Evolutionary conservation across 2,888 invertebrate species (phyloP).

Genomic region (Temnothorax rugatulus): DNA sequence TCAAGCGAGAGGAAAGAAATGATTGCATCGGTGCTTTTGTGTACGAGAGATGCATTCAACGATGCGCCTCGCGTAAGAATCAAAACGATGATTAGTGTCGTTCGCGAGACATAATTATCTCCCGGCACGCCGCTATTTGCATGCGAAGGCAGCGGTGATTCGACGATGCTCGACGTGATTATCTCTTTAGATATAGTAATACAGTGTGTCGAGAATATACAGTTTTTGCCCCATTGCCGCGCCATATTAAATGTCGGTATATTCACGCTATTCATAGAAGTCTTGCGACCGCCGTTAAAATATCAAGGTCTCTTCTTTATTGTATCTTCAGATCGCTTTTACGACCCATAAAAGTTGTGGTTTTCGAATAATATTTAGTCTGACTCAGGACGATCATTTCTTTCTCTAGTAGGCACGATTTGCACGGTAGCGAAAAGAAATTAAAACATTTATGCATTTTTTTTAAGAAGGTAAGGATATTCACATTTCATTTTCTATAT

Average conservation of each 20-base stretch:
- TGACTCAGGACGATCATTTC: background rate
- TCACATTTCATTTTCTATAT: background rate
- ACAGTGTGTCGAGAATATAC: background rate
- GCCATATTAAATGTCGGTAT: conserved; percentile 29
- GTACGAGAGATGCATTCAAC: background rate
- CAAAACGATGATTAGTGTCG: conserved; percentile 19
- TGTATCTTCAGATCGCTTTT: conserved; percentile 17
- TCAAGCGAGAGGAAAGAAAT: background rate
- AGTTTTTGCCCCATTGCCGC: background rate
- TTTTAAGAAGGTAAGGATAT: background rate
- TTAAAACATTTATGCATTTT: background rate
- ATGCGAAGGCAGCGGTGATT: conserved; percentile 8
- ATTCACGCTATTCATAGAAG: conserved; percentile 33
- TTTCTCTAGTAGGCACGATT: background rate
- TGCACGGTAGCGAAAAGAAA: background rate
- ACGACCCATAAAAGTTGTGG: background rate
- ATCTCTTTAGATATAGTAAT: conserved; percentile 10
- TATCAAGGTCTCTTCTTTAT: conserved; percentile 30
- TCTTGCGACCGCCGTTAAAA: background rate
- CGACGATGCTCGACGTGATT: background rate
- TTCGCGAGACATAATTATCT: background rate
- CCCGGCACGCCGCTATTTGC: background rate
- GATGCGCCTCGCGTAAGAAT: background rate
- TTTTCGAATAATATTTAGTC: conserved; percentile 20
- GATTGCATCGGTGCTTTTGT: background rate